Percentiles rank a stretch among this genome's conserved stretches.
phyloP scores from a whole-genome alignment of 2,888 invertebrate genomes.

The Neria commutata region DNA sequence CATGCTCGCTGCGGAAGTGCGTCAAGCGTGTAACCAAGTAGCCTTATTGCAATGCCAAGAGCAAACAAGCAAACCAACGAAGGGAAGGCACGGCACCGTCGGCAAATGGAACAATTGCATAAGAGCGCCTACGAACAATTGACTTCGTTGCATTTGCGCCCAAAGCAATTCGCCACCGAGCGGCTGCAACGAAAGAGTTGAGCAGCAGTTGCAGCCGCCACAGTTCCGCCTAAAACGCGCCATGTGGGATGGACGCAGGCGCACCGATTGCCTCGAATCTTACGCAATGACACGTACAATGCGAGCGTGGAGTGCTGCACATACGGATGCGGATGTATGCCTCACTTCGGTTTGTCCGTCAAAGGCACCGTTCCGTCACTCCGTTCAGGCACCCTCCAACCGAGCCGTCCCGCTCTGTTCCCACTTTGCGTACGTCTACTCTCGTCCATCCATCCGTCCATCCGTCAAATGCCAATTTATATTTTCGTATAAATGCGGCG shows the following conservation, averaged over 20 bases:
- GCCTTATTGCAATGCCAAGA: slow-evolving; percentile 25
- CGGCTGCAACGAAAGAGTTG: slow-evolving; percentile 27
- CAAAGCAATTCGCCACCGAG: slow-evolving; percentile 19
- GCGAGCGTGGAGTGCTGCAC: neutral
- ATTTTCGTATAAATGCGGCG: slow-evolving; percentile 31
- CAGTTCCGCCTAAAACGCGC: slow-evolving; percentile 29
- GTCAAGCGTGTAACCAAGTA: slow-evolving; percentile 45
- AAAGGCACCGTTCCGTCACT: neutral
- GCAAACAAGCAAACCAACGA: neutral
- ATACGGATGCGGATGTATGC: neutral
- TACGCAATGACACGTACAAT: neutral
- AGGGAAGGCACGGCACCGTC: slow-evolving; percentile 25
- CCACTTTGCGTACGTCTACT: neutral
- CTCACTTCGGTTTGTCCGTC: too few species aligned
- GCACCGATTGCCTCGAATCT: neutral
- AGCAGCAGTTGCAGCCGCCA: slow-evolving; percentile 8
- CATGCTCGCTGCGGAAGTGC: slow-evolving; percentile 3
- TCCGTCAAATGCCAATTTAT: slow-evolving; percentile 22
- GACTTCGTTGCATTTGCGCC: slow-evolving; percentile 38
- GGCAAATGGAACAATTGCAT: slow-evolving; percentile 37
- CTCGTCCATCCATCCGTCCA: slow-evolving; percentile 9
- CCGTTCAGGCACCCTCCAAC: too few species aligned
- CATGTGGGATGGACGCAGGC: slow-evolving; percentile 27
- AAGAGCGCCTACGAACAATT: slow-evolving; percentile 32
- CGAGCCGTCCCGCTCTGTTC: neutral